phyloP scores from a whole-genome alignment of 1,140 invertebrate genomes.

The Bombus sylvicola region DNA sequence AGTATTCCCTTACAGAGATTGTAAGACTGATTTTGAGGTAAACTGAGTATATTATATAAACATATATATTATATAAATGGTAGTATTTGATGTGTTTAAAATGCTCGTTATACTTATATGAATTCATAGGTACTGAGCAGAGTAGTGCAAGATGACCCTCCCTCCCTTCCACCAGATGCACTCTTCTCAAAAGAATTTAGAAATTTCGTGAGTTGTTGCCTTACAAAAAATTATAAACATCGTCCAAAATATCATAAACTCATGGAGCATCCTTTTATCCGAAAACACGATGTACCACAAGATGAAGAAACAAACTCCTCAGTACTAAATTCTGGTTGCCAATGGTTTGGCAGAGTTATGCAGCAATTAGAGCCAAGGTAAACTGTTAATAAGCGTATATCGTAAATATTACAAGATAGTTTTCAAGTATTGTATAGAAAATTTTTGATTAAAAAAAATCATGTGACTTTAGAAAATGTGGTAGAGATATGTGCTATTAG shows the following conservation, averaged over 20 bases:
- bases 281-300: conserved; percentile 86
- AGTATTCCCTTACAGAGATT: conserved; percentile 95
- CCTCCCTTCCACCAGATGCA: conserved; percentile 89
- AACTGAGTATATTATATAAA: background rate
- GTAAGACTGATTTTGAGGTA: conserved; percentile 98
- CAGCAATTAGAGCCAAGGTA: conserved; percentile 80
- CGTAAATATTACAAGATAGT: conserved; percentile 9
- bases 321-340: conserved; percentile 73
- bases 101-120: conserved; percentile 25
- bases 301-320: conserved; percentile 70
- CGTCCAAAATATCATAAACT: conserved; percentile 97
- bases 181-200: conserved; percentile 85
- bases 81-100: background rate
- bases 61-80: background rate
- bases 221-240: conserved; percentile 96
- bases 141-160: conserved; percentile 95
- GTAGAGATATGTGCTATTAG: conserved; percentile 21
- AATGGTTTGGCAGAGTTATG: conserved; percentile 80
- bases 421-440: conserved; percentile 25
- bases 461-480: background rate
- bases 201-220: conserved; percentile 86
- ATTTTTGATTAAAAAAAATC: background rate
- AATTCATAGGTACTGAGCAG: conserved; percentile 88
- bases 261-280: conserved; percentile 94
- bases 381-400: conserved; percentile 8